Base-by-base conservation (phyloP, 30 jellyfish, hydroid and myxozoan species). In the Cassiopea andromeda region DNA sequence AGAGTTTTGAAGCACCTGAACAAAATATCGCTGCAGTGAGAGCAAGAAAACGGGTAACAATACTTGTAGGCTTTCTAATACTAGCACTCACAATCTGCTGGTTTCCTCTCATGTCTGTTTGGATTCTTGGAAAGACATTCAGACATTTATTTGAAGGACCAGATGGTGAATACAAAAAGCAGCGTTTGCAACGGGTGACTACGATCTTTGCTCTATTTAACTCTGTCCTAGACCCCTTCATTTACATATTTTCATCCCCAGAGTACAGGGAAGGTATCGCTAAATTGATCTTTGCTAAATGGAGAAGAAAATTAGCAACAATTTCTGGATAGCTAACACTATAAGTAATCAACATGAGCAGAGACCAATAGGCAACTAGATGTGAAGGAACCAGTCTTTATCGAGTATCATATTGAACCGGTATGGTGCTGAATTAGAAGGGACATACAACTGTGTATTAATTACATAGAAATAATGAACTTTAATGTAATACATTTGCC, bases 261-360 rank as follows among this genome's bases (percentile, higher is more conserved):
- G 54, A 70, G 54, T 70, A 70, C 79, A 70, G 79, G 19, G 19
- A 6, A 70, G 79, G 79, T n/a, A 17, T 70, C 4, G 73, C 73
- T 4, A 6, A 61, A 8, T 61, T 61, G 73, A 13, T 61, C 14
- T 61, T 13, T 61, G 43, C 73, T 61, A 13, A 3, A 3, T 8
- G 43, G 73, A 61, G 43, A 61, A 17, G 27, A 8, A 17, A 61
- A 61, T 13, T 4, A 27, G 4, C 19, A 27, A 8, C 19, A 17
- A 61, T n/a, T n/a, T n/a, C n/a, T n/a, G n/a, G n/a, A n/a, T n/a
- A n/a, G n/a, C n/a, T n/a, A n/a, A n/a, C n/a, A n/a, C n/a, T n/a
- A n/a, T n/a, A n/a, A n/a, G n/a, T n/a, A n/a, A n/a, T n/a, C n/a
- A n/a, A n/a, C n/a, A n/a, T n/a, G n/a, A n/a, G n/a, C n/a, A n/a